Base-by-base conservation (phyloP, 1,140 invertebrate genomes). In the Gryllus bimaculatus region DNA sequence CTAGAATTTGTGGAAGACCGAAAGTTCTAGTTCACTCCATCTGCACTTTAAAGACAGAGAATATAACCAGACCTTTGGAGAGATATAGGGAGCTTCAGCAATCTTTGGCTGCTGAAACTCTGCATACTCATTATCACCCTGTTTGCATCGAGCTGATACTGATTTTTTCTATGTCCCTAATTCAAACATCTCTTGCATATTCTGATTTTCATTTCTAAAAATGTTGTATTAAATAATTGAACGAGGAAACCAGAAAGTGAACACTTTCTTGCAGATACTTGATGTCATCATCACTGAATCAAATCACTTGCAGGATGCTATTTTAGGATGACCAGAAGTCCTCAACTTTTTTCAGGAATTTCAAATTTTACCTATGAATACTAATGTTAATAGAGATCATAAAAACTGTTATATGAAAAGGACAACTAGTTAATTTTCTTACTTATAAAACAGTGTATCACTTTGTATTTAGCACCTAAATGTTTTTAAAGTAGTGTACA, bases 321-420 rank as follows among this genome's bases (percentile, higher is more conserved):
- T 66, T 66, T 54, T 66, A 66, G 54, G 54, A 66, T 66, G 54
- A 66, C 54, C 54, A 66, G 54, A 66, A 66, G 54, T 66, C 54
- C 54, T 66, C 18, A 66, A 66, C 26, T 39, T 39, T 39, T n/a
- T 39, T 39, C 26, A 39, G 26, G 5, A 39, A 66, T 13, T 54
- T 8, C 8, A 66, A 2, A 66, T 66, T 66, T 66, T 18, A 66
- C 54, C 1, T 66, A 66, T 66, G 54, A 66, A 66, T 18, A 13
- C 54, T 10, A 66, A 66, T 66, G 7, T 66, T 66, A 39, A 39
- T 39, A 66, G 54, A 66, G 54, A 66, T 18, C 18, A 7, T 18
- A 66, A 66, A 66, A 66, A 66, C 18, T 7, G 54, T 13, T 0
- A 66, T 66, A 7, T 66, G n/a, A n/a, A n/a, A n/a, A n/a, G n/a